Evolutionary conservation across 2,888 invertebrate species (phyloP).

Genomic region (Melanargia galathea): DNA sequence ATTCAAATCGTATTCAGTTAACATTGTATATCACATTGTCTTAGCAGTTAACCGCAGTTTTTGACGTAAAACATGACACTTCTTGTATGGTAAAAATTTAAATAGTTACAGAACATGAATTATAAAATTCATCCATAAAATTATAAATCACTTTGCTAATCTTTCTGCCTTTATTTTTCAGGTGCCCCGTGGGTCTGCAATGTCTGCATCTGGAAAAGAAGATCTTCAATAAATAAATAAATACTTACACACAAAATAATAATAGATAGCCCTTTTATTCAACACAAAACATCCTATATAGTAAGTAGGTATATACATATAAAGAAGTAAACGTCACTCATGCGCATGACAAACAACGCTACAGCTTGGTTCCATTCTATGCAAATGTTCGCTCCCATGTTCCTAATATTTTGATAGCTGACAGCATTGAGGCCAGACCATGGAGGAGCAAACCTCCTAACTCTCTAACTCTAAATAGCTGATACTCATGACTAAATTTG

Average conservation of each 20-base stretch:
- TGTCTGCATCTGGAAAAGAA: neutral
- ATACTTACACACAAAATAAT: neutral
- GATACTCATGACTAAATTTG: too few species aligned
- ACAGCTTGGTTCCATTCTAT: slow-evolving; percentile 69
- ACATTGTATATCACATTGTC: too few species aligned
- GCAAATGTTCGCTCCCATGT: slow-evolving; percentile 77
- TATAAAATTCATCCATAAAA: too few species aligned
- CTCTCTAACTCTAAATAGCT: neutral
- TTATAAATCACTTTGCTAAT: too few species aligned
- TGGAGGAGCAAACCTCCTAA: neutral
- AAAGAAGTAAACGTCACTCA: slow-evolving; percentile 56
- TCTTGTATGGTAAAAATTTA: too few species aligned
- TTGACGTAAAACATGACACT: too few species aligned
- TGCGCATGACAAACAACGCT: slow-evolving; percentile 59
- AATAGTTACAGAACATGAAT: too few species aligned
- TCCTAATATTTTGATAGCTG: slow-evolving; percentile 52
- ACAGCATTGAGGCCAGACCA: slow-evolving; percentile 17
- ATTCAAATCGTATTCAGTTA: too few species aligned
- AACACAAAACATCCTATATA: slow-evolving; percentile 53
- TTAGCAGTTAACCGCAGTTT: too few species aligned
- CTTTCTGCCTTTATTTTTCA: neutral
- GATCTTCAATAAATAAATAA: slow-evolving; percentile 15
- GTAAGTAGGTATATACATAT: slow-evolving; percentile 1
- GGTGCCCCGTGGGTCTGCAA: slow-evolving; percentile 11
- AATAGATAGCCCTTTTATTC: too few species aligned